Conservation (phyloP, 2,888 invertebrate species). For the Rotaria macrura region DNA sequence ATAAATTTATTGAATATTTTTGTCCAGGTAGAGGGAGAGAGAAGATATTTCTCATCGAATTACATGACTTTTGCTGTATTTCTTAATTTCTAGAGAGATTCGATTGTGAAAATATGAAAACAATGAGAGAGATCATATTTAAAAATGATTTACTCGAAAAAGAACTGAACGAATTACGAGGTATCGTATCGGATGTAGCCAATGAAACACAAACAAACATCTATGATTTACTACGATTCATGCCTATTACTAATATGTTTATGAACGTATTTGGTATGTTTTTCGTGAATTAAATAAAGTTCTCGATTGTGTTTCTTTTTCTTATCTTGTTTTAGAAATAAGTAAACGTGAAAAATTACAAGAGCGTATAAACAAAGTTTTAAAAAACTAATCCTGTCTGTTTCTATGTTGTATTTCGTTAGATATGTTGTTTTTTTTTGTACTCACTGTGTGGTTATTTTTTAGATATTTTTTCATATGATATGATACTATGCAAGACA, state of each 20-base stretch:
- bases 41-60: not conserved
- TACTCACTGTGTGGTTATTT: not conserved
- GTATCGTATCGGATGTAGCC: not conserved
- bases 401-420: too few relatives aligned
- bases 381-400: not conserved
- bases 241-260: conserved; percentile 1
- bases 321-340: not conserved
- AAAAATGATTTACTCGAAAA: not conserved
- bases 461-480: not conserved
- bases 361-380: not conserved
- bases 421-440: not conserved
- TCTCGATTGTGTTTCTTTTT: not conserved
- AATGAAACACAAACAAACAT: not conserved
- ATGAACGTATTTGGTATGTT: not conserved
- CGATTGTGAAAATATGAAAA: not conserved
- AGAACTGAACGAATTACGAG: not conserved
- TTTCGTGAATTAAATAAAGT: not conserved
- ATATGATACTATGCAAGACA: not conserved
- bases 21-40: not conserved
- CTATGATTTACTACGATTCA: not conserved
- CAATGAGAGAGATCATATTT: not conserved
- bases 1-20: not conserved
- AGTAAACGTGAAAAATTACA: not conserved
- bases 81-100: not conserved
- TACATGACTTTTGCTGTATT: not conserved